Percentiles rank a stretch among this genome's conserved stretches.
These are phyloP conservation scores for Nanorana parkeri DNA, from an alignment of 2,113 vertebrate species.

Conservation along the genomic window DNA sequence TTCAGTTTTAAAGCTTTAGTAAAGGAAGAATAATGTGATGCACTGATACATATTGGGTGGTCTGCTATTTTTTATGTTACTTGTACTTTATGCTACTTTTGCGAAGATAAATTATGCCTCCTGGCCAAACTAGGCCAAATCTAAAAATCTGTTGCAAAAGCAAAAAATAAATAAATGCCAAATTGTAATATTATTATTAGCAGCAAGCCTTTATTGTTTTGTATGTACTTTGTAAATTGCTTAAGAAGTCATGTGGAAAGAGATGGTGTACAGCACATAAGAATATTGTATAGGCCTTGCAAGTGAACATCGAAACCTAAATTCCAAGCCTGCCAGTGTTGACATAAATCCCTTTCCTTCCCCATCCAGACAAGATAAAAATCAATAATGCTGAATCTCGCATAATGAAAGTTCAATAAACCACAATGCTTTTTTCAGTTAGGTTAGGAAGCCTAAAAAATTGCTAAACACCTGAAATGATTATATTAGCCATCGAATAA, in stretches of 20 bases:
- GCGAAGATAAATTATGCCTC: conserved; percentile 40
- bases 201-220: background rate
- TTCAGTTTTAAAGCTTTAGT: too few relatives aligned
- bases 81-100: conserved; percentile 23
- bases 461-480: background rate
- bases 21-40: too few relatives aligned
- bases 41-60: background rate
- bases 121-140: conserved; percentile 34
- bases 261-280: background rate
- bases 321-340: conserved; percentile 33
- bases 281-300: background rate
- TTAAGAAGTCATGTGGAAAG: background rate
- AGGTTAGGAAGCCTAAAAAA: background rate
- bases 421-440: background rate
- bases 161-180: conserved; percentile 8
- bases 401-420: conserved; percentile 53
- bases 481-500: background rate
- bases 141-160: conserved; percentile 27
- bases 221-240: background rate
- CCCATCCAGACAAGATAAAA: conserved; percentile 42
- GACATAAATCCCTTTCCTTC: conserved; percentile 42
- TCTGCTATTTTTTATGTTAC: background rate
- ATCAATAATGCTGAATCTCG: conserved; percentile 49
- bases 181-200: conserved; percentile 34
- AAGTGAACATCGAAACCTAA: conserved; percentile 29